Evolutionary conservation across 2,113 vertebrate genomes (phyloP), one percentile per base, ranked within the genome.

Genomic region (Clinocottus analis): DNA sequence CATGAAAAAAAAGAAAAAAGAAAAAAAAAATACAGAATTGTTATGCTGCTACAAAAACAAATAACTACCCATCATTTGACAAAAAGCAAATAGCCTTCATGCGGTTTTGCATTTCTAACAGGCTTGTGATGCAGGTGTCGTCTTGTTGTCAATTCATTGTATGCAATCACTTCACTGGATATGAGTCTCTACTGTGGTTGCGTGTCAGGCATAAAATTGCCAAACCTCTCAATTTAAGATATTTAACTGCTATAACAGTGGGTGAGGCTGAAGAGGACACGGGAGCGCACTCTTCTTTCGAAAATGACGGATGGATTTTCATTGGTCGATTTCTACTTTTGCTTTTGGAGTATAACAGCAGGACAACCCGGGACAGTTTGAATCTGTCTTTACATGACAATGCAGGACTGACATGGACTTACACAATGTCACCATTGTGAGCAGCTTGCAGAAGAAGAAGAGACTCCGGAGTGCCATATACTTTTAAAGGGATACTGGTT

Each of bases 91-190:
- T 82, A 75, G 79, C 79, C 45, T 56, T 71, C 80, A 85, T 72
- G 79, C 87, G 84, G 88, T 90, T 88, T 89, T 90, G 84, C 71
- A 72, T 93, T 87, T 91, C 87, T 93, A 93, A 92, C 82, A 80
- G 76, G 80, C 84, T 91, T 93, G 79, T 85, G 64, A 79, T 75
- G 74, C 86, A 91, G 89, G 69, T 92, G 83, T 89, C 82, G 82
- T 88, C 72, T 72, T 88, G 76, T 85, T 78, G 83, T 90, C 74
- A 69, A 82, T 91, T 91, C 75, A 85, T 90, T 90, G 79, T 88
- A 87, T 90, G 85, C 89, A 91, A 90, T 90, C 88, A 85, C 86
- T 94, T 94, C 95, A 95, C 94, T 94, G 95, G 95, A 95, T 94
- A 87, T 73, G 59, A 91, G 85, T 93, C 89, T 93, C 88, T 94